These are phyloP conservation scores for Drosophila multiciliata DNA, from an alignment of 2,888 invertebrate species.

Conservation along the genomic window DNA sequence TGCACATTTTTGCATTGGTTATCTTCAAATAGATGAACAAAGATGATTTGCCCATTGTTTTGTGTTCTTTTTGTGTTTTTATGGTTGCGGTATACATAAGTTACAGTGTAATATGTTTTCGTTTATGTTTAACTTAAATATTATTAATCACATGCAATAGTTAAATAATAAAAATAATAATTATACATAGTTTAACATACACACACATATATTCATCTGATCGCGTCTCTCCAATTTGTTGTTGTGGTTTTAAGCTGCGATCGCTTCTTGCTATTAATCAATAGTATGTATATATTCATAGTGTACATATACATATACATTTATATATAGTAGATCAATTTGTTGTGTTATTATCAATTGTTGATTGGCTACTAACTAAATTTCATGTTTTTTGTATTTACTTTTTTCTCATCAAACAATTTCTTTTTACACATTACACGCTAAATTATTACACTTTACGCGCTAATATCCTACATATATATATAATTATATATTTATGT, in stretches of 20 bases:
- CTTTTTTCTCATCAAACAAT: constrained; percentile 61
- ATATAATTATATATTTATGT: constrained; percentile 29
- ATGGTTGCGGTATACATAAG: constrained; percentile 74
- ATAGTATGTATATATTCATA: constrained; percentile 26
- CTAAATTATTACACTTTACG: constrained; percentile 74
- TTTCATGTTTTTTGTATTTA: constrained; percentile 51
- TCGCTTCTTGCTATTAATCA: constrained; percentile 34
- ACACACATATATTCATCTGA: constrained; percentile 50
- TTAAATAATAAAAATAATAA: constrained; percentile 80
- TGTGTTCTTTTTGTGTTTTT: constrained; percentile 32
- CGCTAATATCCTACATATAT: constrained; percentile 59
- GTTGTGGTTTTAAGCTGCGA: constrained; percentile 13
- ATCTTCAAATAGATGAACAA: constrained; percentile 62
- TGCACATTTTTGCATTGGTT: constrained; percentile 70
- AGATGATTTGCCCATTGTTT: constrained; percentile 33
- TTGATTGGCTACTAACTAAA: constrained; percentile 83
- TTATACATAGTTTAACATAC: constrained; percentile 75
- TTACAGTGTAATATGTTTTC: constrained; percentile 73
- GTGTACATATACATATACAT: constrained; percentile 23
- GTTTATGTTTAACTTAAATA: constrained; percentile 81
- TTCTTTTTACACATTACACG: constrained; percentile 75
- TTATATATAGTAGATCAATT: constrained; percentile 60
- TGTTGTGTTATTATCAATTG: constrained; percentile 56
- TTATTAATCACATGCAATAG: constrained; percentile 84
- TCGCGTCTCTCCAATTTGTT: constrained; percentile 7